These are phyloP conservation scores for Orchesellides sinensis DNA, from an alignment of 2,888 invertebrate genomes.

Conservation along the genomic window DNA sequence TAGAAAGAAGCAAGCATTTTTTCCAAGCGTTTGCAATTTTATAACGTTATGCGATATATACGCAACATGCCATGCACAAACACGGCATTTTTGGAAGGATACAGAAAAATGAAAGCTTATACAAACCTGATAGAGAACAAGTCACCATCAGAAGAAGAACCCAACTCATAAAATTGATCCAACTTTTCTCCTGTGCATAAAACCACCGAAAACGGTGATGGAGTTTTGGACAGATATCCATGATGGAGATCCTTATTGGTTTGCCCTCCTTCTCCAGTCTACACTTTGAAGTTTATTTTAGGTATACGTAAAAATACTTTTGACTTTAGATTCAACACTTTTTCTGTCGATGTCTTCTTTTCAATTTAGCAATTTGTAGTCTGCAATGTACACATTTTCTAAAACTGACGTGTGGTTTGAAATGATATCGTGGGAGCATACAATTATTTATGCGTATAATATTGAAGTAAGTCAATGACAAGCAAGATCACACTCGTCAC, in stretches of 20 bases:
- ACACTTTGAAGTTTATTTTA: too few species aligned
- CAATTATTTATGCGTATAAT: too few species aligned
- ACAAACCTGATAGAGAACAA: slow-evolving; percentile 63
- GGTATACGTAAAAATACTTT: background rate
- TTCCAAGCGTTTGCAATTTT: background rate
- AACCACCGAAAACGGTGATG: slow-evolving; percentile 47
- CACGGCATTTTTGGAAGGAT: too few species aligned
- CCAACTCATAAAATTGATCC: slow-evolving; percentile 52
- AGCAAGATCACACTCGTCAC: slow-evolving; percentile 16
- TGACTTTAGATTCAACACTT: too few species aligned
- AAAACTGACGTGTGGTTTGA: too few species aligned
- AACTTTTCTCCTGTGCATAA: background rate
- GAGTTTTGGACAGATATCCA: slow-evolving; percentile 9
- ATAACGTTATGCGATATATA: background rate
- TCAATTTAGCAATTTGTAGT: too few species aligned
- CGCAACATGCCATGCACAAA: background rate
- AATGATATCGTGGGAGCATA: too few species aligned
- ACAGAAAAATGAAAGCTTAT: slow-evolving; percentile 13
- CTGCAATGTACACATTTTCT: too few species aligned
- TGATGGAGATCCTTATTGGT: slow-evolving; percentile 28
- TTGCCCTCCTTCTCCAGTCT: background rate
- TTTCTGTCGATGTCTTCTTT: too few species aligned
- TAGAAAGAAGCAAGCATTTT: background rate
- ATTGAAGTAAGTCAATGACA: too few species aligned
- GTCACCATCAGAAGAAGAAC: slow-evolving; percentile 53